These are phyloP conservation scores for Pseudorectes ferrugineus DNA, from an alignment of 2,113 vertebrate genomes.

Conservation along the genomic window DNA sequence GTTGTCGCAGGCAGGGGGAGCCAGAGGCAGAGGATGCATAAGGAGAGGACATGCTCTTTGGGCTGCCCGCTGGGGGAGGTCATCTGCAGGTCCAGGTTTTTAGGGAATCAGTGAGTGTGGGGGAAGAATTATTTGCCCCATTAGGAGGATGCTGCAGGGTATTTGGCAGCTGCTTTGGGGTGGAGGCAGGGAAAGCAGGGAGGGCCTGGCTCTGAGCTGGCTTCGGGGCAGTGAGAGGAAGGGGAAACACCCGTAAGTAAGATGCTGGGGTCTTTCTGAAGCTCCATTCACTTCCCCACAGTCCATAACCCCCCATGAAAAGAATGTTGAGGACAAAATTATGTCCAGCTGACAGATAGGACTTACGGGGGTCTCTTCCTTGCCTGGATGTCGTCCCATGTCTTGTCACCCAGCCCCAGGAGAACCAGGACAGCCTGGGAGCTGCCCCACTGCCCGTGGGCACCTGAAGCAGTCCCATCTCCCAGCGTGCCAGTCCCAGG, in stretches of 20 bases:
- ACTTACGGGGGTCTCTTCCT: neutral
- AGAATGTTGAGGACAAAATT: neutral
- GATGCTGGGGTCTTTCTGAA: neutral
- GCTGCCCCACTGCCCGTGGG: neutral
- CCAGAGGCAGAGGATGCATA: neutral
- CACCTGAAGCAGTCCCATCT: neutral
- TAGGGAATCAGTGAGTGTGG: neutral
- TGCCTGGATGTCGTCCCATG: neutral
- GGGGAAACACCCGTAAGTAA: neutral
- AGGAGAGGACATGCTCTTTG: neutral
- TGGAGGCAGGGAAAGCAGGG: neutral
- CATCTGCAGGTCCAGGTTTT: neutral
- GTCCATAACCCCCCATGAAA: neutral
- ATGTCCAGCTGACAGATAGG: neutral
- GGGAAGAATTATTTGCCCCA: neutral
- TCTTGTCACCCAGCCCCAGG: neutral
- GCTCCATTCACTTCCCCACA: neutral
- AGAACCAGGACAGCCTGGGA: neutral
- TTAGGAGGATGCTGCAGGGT: neutral
- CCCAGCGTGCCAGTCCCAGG: neutral
- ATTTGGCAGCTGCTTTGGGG: neutral
- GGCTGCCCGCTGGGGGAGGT: neutral
- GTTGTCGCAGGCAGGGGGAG: neutral
- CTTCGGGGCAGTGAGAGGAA: neutral
- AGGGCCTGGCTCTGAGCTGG: neutral